Conservation (phyloP, 2,797 vertebrate genomes). For the Silurus lanzhouensis region DNA sequence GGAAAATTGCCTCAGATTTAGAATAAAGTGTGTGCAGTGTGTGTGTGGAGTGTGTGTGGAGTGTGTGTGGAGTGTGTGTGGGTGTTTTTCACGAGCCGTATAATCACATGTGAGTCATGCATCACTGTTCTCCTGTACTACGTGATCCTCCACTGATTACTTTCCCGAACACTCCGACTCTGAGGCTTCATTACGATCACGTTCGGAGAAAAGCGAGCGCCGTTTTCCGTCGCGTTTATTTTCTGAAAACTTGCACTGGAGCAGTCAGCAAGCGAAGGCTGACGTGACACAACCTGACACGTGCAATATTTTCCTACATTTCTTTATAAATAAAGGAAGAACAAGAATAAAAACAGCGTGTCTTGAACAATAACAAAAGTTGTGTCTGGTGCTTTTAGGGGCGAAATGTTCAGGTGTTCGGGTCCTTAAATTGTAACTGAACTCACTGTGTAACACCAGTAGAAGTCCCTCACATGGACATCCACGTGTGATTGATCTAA, state of each 20-base stretch:
- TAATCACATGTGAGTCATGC: conserved; percentile 1
- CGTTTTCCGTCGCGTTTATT: background rate
- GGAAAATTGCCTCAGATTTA: background rate
- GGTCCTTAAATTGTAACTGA: background rate
- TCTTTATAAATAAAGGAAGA: background rate
- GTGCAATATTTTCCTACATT: background rate
- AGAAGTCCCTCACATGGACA: background rate
- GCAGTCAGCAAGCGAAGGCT: background rate
- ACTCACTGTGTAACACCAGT: background rate
- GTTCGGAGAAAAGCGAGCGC: background rate
- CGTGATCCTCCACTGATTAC: conserved; percentile 1
- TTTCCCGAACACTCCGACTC: background rate
- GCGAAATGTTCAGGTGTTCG: too few species aligned
- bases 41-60: background rate
- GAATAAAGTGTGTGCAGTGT: background rate
- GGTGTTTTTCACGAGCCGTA: background rate
- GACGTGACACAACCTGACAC: conserved; percentile 9
- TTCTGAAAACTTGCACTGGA: background rate
- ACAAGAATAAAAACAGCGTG: background rate
- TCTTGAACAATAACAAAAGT: background rate
- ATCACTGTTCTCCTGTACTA: background rate
- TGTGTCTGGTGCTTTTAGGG: too few species aligned
- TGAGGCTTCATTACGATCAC: background rate
- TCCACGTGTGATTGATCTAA: conserved; percentile 9
- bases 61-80: background rate